Base-by-base conservation (phyloP, 2,797 vertebrate species). In the Xiphorhynchus erythropygius region DNA sequence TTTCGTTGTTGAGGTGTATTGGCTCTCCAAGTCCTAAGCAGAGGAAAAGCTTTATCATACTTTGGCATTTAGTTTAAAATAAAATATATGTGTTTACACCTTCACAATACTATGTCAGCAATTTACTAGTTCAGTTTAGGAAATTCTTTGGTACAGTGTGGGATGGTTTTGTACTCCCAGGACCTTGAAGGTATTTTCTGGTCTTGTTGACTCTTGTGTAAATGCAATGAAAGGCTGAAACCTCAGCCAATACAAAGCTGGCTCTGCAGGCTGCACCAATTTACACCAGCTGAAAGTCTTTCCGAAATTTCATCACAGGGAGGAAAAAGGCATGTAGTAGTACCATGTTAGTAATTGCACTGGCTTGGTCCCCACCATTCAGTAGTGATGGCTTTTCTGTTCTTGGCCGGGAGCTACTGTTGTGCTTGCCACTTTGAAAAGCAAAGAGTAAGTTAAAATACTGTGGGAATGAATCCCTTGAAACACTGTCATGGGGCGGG, bases 171-270 rank as follows among this genome's bases (percentile, higher is more conserved):
- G 55, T 84, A 30, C 57, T 93, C 93, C 62, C 47, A n/a, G 90
- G 93, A 85, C 91, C 71, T 76, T 22, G 41, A 75, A 52, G 81
- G 89, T 78, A 44, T 93, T 96, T 96, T 95, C 87, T 94, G 78
- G 35, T 87, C 71, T 77, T 93, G 92, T 94, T 94, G 89, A 95
- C 81, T 96, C 90, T 84, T 89, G 76, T 49, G 19, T 55, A 91
- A 94, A 50, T 42, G 93, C 76, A 94, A 95, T 94, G 85, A 27
- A 88, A 84, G 69, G 69, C 67, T 94, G 89, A 93, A 96, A 94
- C 60, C 57, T 63, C 87, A 57, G 94, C 96, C 95, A 93, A 92
- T 4, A 2, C 89, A 96, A 96, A 96, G 92, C 89, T 90, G 78
- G 86, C 93, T 96, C 68, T 83, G 68, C 50, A 42, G 82, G 50